phyloP scores from a whole-genome alignment of 2,797 vertebrate genomes.

The Toxotes lorentzi region DNA sequence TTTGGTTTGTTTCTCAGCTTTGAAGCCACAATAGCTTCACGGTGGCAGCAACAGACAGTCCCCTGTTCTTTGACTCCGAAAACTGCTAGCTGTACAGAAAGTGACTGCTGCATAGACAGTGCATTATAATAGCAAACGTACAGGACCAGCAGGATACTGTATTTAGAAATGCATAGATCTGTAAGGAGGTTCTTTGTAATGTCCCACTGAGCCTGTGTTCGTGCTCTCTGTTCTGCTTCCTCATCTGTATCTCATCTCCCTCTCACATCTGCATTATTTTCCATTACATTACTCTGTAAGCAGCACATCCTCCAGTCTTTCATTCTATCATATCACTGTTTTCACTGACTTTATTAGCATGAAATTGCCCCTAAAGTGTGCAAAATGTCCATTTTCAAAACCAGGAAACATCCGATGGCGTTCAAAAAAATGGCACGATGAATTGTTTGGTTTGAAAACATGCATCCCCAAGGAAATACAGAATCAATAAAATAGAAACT shows the following conservation, averaged over 20 bases:
- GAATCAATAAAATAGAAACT: too few species aligned
- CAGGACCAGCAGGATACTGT: not conserved
- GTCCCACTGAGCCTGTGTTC: not conserved
- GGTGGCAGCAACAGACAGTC: not conserved
- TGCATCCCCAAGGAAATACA: too few species aligned
- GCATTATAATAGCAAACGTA: accelerated
- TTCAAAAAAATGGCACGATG: not conserved
- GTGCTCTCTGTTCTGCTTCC: conserved; percentile 23
- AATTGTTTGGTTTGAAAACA: conserved; percentile 12
- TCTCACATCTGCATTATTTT: conserved; percentile 6
- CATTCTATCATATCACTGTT: conserved; percentile 19
- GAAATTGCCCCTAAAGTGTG: conserved; percentile 4
- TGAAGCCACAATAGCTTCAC: conserved; percentile 24
- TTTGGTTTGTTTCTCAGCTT: conserved; percentile 36
- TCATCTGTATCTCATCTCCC: conserved; percentile 13
- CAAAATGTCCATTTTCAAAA: conserved; percentile 1
- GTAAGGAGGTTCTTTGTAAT: not conserved
- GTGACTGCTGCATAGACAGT: not conserved
- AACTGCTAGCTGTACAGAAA: not conserved
- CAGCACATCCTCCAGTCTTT: conserved; percentile 18
- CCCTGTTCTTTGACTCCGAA: not conserved
- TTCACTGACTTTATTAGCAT: conserved; percentile 18
- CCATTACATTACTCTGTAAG: conserved; percentile 7
- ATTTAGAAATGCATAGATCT: not conserved
- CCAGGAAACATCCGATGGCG: not conserved